phyloP scores from a whole-genome alignment of 2,797 vertebrate species.

The Propithecus perrieri region DNA sequence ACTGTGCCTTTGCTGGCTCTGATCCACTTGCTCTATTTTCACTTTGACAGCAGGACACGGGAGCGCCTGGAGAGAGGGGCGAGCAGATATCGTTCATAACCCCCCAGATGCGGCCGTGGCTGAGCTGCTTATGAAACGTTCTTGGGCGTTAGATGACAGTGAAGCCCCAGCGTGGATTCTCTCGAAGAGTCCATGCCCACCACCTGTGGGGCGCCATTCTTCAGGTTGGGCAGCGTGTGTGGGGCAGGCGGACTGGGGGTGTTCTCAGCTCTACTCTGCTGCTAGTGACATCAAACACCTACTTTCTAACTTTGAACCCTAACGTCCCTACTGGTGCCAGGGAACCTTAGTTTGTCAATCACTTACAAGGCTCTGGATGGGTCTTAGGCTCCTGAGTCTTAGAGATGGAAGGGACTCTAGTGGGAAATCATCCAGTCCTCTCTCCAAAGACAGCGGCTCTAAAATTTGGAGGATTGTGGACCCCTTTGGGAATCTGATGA shows the following conservation, averaged over 20 bases:
- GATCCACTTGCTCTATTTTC: conserved; percentile 30
- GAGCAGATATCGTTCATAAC: background rate
- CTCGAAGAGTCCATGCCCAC: background rate
- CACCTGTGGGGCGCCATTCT: background rate
- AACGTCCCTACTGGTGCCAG: background rate
- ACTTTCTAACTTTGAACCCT: background rate
- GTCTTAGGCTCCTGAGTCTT: background rate
- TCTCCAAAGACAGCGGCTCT: background rate
- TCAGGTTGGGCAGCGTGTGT: background rate
- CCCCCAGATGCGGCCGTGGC: background rate
- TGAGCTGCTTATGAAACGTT: background rate
- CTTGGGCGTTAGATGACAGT: background rate
- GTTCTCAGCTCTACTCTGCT: background rate
- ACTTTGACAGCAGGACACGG: background rate
- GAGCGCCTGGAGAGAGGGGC: conserved; percentile 17
- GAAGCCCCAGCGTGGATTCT: background rate
- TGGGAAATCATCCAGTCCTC: background rate
- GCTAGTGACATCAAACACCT: background rate
- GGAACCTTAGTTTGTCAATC: background rate
- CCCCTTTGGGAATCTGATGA: background rate
- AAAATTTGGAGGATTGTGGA: background rate
- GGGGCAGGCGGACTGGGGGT: background rate
- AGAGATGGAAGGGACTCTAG: background rate
- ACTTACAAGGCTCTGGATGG: background rate
- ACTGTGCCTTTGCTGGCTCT: background rate